phyloP scores from a whole-genome alignment of 1,140 invertebrate genomes.

The Aphis craccivora region DNA sequence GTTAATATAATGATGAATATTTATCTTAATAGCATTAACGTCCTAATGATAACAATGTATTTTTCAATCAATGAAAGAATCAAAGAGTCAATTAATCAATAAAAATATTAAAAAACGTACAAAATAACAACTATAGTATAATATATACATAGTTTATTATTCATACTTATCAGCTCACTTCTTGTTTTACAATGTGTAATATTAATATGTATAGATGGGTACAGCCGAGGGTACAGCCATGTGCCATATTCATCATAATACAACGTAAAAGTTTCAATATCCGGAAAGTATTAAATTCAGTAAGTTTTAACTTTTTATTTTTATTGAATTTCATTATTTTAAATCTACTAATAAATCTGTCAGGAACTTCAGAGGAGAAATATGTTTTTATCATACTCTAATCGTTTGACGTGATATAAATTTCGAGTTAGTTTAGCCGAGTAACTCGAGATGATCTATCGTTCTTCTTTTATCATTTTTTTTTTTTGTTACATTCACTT shows the following conservation, averaged over 20 bases:
- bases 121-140: not conserved
- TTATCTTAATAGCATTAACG: constrained; percentile 28
- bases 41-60: constrained; percentile 13
- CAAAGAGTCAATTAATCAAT: not conserved
- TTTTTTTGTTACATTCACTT: not conserved
- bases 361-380: not conserved
- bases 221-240: too few species aligned
- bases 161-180: not conserved
- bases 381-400: not conserved
- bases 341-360: constrained; percentile 1
- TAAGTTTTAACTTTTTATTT: constrained; percentile 2
- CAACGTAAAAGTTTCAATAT: not conserved
- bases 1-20: constrained; percentile 12
- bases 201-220: not conserved
- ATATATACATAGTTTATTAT: too few species aligned
- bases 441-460: not conserved
- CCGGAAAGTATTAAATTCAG: not conserved
- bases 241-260: not conserved
- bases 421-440: not conserved
- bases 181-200: not conserved
- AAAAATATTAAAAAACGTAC: not conserved
- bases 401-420: not conserved
- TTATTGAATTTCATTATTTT: not conserved
- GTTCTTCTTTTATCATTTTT: not conserved
- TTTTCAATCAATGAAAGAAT: constrained; percentile 25